phyloP scores from a whole-genome alignment of 1,140 invertebrate species.

The Druon quercuslanigerum region DNA sequence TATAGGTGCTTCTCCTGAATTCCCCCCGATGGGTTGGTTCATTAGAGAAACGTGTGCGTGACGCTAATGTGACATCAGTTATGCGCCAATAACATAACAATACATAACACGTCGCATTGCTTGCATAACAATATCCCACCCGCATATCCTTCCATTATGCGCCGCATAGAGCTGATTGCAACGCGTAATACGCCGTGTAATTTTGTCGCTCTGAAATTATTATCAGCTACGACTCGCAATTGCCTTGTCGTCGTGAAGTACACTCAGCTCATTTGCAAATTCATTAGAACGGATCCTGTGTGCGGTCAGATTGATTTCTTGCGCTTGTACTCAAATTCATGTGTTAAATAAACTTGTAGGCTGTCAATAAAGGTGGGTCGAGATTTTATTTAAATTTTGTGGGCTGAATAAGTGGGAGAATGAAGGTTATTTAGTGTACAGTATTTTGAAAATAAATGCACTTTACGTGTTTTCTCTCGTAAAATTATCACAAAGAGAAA shows the following conservation, averaged over 20 bases:
- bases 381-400: background rate
- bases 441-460: background rate
- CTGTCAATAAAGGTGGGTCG: background rate
- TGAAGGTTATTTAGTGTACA: background rate
- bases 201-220: conserved; percentile 57
- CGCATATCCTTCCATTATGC: conserved; percentile 66
- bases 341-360: background rate
- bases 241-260: background rate
- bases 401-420: background rate
- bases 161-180: conserved; percentile 48
- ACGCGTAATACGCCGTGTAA: conserved; percentile 63
- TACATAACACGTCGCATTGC: conserved; percentile 69
- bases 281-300: background rate
- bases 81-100: conserved; percentile 71
- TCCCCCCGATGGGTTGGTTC: conserved; percentile 49
- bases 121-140: conserved; percentile 65
- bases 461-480: too few relatives aligned
- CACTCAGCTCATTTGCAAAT: background rate
- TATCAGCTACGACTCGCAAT: conserved; percentile 45
- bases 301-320: background rate
- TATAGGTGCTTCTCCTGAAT: conserved; percentile 21
- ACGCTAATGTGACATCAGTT: conserved; percentile 70
- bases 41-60: conserved; percentile 62
- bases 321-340: background rate
- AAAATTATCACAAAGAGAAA: too few relatives aligned